These are phyloP conservation scores for Myotis davidii DNA, from an alignment of 2,113 vertebrate genomes.

Conservation along the genomic window DNA sequence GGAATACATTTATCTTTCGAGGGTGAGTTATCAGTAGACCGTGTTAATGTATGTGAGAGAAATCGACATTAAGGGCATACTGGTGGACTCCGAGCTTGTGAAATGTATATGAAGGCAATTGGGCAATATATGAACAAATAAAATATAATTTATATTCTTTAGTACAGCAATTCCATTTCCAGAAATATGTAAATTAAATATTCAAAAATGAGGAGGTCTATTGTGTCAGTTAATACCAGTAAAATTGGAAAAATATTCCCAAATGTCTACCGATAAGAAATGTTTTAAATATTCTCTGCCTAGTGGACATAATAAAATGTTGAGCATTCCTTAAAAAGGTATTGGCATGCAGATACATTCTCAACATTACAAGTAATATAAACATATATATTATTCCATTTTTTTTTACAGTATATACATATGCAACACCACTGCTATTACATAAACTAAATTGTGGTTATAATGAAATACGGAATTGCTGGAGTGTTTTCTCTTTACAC, in stretches of 20 bases:
- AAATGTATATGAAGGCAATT: neutral
- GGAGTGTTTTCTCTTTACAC: neutral
- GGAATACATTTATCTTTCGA: neutral
- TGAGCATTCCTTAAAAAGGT: neutral
- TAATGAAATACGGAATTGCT: neutral
- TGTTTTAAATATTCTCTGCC: neutral
- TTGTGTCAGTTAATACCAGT: neutral
- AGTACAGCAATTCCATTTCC: neutral
- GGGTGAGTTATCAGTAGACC: neutral
- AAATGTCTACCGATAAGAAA: neutral
- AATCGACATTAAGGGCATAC: rapidly evolving
- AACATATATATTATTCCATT: neutral
- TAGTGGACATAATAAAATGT: neutral
- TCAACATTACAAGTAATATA: neutral
- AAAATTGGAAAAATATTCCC: neutral
- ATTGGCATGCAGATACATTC: neutral
- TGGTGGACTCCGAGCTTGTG: neutral
- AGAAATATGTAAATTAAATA: neutral
- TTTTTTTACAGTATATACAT: neutral
- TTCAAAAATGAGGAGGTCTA: neutral
- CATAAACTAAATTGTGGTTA: neutral
- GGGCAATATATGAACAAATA: neutral
- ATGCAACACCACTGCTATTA: neutral
- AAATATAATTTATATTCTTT: neutral
- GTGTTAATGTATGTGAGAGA: neutral